Conservation (phyloP, 2,797 vertebrate genomes). For the Neomorphus geoffroyi region DNA sequence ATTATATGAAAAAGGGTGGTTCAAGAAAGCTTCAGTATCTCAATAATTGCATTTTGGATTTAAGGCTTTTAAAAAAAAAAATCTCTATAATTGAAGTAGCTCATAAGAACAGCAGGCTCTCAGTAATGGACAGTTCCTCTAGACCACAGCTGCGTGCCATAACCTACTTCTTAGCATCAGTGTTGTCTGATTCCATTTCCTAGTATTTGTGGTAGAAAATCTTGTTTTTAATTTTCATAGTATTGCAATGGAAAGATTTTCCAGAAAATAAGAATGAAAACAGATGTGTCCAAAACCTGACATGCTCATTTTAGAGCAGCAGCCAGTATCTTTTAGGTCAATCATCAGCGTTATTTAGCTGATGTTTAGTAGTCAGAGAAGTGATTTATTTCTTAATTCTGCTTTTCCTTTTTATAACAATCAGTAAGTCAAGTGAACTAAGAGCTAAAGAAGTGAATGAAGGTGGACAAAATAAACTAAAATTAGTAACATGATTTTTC, state of each 20-base stretch:
- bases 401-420: neutral
- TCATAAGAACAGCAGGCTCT: conserved; percentile 3
- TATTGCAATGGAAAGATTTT: neutral
- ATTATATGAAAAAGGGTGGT: neutral
- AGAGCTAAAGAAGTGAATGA: conserved; percentile 16
- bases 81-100: conserved; percentile 3
- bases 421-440: neutral
- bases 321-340: neutral
- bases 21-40: neutral
- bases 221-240: neutral
- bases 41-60: neutral
- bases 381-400: neutral
- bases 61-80: neutral
- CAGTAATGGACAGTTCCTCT: neutral
- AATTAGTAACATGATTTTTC: neutral
- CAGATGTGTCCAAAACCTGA: neutral
- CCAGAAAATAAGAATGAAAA: neutral
- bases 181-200: conserved; percentile 1
- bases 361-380: neutral
- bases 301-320: neutral
- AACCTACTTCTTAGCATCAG: neutral
- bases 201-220: neutral
- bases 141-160: neutral
- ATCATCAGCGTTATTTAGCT: neutral
- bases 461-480: neutral